A percentile compares a stretch with the other conserved stretches of the same genome.
phyloP scores from a whole-genome alignment of 2,888 invertebrate genomes.

The Melanargia galathea region DNA sequence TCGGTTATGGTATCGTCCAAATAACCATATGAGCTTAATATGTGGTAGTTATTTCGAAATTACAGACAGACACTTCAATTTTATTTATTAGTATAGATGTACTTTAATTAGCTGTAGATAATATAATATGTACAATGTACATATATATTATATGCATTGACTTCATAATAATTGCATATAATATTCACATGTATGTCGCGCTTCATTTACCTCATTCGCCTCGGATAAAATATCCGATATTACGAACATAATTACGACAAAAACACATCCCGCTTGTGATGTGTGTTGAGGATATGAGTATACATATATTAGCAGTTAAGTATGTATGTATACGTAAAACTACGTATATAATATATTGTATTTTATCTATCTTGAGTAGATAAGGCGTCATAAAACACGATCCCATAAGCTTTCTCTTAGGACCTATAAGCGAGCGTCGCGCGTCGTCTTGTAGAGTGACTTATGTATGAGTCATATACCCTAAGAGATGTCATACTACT shows the following conservation, averaged over 20 bases:
- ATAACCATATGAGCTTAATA: no score
- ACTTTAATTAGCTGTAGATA: no score
- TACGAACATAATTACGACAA: neutral
- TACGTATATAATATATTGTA: conserved; percentile 1
- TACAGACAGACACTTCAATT: no score
- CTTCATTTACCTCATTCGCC: neutral
- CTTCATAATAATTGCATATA: neutral
- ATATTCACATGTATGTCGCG: neutral
- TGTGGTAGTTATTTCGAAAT: no score
- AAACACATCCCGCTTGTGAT: neutral
- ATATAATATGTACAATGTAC: no score
- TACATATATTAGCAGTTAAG: neutral
- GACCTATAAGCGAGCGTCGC: no score
- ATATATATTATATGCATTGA: no score
- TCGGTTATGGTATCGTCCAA: no score
- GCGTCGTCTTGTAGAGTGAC: conserved; percentile 11
- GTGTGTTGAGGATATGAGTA: neutral
- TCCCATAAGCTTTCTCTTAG: conserved; percentile 28
- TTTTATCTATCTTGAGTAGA: conserved; percentile 1
- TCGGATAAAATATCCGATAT: neutral
- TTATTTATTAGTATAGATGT: no score
- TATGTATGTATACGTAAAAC: neutral
- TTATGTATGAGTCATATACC: conserved; percentile 13
- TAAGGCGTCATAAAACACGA: conserved; percentile 16
- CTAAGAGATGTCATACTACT: neutral